phyloP scores from a whole-genome alignment of 2,888 invertebrate genomes.

The Ochropleura plecta region DNA sequence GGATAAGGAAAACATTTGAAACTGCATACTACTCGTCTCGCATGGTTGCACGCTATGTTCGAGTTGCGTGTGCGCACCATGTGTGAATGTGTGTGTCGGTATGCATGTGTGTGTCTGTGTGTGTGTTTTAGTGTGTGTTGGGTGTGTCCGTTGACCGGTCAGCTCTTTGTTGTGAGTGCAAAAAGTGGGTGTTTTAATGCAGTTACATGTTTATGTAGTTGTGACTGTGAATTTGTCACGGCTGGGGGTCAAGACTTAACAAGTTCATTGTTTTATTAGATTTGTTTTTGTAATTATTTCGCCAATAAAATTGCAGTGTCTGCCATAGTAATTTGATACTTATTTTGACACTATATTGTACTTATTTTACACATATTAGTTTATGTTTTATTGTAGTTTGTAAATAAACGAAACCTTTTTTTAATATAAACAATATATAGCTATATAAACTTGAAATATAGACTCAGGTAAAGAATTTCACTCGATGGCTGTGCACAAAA shows the following conservation, averaged over 20 bases:
- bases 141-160: conserved; percentile 62
- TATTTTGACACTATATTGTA: no score
- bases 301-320: no score
- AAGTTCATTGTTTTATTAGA: no score
- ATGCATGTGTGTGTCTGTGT: background rate
- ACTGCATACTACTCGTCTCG: conserved; percentile 30
- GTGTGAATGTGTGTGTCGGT: conserved; percentile 2
- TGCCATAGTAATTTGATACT: no score
- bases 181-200: conserved; percentile 13
- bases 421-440: no score
- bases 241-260: background rate
- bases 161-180: conserved; percentile 34
- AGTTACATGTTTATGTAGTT: background rate
- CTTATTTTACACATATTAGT: no score
- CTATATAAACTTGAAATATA: no score
- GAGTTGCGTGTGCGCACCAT: conserved; percentile 37
- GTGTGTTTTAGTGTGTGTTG: conserved; percentile 19
- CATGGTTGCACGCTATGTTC: conserved; percentile 39
- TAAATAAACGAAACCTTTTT: no score
- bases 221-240: conserved; percentile 3
- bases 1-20: conserved; percentile 56
- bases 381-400: no score
- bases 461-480: no score
- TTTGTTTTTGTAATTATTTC: no score
- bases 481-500: no score